A percentile compares a stretch with the other conserved stretches of the same genome.
Evolutionary conservation across 1,140 invertebrate species (phyloP).

Genomic region (Ostrea denselamellosa): DNA sequence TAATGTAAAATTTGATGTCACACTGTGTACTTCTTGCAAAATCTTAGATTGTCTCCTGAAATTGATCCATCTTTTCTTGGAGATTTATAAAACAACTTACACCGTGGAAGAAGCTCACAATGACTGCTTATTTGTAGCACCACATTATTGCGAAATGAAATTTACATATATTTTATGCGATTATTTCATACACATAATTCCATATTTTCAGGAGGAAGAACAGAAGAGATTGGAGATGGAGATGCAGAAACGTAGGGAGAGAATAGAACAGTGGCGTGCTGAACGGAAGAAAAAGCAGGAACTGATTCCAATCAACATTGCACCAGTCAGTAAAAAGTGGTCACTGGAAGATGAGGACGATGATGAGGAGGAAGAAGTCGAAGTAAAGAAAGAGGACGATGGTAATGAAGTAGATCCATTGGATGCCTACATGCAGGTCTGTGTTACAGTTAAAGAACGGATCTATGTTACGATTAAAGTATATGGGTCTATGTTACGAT

Average conservation of each 20-base stretch:
- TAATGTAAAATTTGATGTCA: too few relatives aligned
- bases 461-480: not conserved
- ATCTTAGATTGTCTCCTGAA: too few relatives aligned
- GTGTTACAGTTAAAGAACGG: not conserved
- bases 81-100: too few relatives aligned
- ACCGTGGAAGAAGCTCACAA: too few relatives aligned
- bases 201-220: conserved; percentile 80
- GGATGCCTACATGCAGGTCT: conserved; percentile 93
- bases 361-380: conserved; percentile 74
- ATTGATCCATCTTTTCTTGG: too few relatives aligned
- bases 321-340: conserved; percentile 85
- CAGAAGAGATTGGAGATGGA: conserved; percentile 92
- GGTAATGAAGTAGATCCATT: conserved; percentile 92
- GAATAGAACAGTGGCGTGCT: conserved; percentile 94
- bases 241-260: conserved; percentile 96
- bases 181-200: too few relatives aligned
- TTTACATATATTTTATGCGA: too few relatives aligned
- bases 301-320: conserved; percentile 70
- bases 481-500: conserved; percentile 37
- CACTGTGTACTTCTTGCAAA: too few relatives aligned
- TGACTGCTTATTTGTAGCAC: too few relatives aligned
- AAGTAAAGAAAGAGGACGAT: conserved; percentile 56
- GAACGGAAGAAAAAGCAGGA: conserved; percentile 86
- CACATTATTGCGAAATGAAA: too few relatives aligned
- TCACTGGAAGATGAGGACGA: conserved; percentile 84